Evolutionary conservation across 2,888 invertebrate genomes (phyloP).

Genomic region (Himalopsyche tibetana): DNA sequence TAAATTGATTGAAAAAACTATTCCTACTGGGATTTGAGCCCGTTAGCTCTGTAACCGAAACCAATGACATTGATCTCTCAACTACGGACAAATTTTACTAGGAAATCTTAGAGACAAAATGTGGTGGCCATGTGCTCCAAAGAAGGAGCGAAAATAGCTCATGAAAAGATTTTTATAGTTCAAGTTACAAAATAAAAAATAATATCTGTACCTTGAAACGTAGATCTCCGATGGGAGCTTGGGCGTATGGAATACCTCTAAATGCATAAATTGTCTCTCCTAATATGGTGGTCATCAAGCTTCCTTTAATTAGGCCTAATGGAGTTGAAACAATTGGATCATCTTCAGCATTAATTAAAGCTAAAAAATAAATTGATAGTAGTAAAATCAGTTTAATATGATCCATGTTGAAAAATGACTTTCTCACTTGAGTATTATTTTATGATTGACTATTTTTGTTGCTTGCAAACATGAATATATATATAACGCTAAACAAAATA

Average conservation of each 20-base stretch:
- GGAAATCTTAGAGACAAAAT: too few species aligned
- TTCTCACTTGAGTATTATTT: not conserved
- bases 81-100: too few species aligned
- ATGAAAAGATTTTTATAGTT: too few species aligned
- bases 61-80: too few species aligned
- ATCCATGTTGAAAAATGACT: not conserved
- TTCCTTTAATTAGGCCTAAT: constrained; percentile 44
- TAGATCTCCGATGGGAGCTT: constrained; percentile 54
- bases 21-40: too few species aligned
- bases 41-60: too few species aligned
- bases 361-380: not conserved
- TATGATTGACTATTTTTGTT: not conserved
- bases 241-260: constrained; percentile 55
- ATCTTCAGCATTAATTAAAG: constrained; percentile 17
- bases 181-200: too few species aligned
- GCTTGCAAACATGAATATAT: too few species aligned
- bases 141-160: too few species aligned
- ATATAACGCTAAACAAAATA: too few species aligned
- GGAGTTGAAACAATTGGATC: constrained; percentile 44
- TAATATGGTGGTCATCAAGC: constrained; percentile 35
- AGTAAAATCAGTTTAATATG: not conserved
- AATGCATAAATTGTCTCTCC: constrained; percentile 51
- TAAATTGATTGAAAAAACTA: too few species aligned
- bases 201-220: constrained; percentile 43
- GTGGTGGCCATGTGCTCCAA: too few species aligned